These are phyloP conservation scores for Pleuronectes platessa DNA, from an alignment of 2,113 vertebrate genomes.

Conservation along the genomic window DNA sequence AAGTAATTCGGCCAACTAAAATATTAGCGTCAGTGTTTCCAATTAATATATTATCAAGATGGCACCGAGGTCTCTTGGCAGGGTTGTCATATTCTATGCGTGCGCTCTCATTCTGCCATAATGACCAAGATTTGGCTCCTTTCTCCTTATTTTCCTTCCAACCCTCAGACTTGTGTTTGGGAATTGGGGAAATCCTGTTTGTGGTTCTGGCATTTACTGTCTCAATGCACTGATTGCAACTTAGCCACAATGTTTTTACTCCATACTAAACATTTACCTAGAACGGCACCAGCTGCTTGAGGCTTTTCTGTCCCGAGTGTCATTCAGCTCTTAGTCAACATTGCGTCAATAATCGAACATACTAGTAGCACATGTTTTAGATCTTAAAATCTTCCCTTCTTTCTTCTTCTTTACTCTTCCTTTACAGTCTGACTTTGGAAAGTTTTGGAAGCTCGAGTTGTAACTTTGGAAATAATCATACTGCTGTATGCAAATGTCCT, in stretches of 20 bases:
- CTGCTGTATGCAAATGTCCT: slow-evolving; percentile 43
- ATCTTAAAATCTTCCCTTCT: slow-evolving; percentile 1
- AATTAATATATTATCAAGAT: slow-evolving; percentile 47
- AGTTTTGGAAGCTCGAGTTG: slow-evolving; percentile 3
- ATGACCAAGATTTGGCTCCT: slow-evolving; percentile 41
- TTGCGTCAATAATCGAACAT: background rate
- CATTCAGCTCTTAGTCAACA: background rate
- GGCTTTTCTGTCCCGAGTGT: background rate
- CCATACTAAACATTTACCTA: slow-evolving; percentile 61
- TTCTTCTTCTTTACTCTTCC: background rate
- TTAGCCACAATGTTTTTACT: slow-evolving; percentile 48
- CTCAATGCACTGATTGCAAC: slow-evolving; percentile 53
- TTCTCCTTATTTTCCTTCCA: slow-evolving; percentile 42
- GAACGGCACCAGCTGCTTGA: slow-evolving; percentile 7
- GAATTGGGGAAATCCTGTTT: slow-evolving; percentile 72
- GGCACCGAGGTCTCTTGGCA: slow-evolving; percentile 30
- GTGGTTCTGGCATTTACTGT: slow-evolving; percentile 53
- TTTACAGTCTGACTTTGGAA: background rate
- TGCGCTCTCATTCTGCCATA: slow-evolving; percentile 33
- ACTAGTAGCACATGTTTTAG: slow-evolving; percentile 9
- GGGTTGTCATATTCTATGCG: slow-evolving; percentile 10
- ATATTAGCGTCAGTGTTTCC: slow-evolving; percentile 53
- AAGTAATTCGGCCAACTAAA: slow-evolving; percentile 37
- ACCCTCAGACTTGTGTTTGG: slow-evolving; percentile 44
- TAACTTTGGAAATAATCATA: slow-evolving; percentile 18